Base-by-base conservation (phyloP, 2,797 vertebrate species). In the Pachyuromys duprasi region DNA sequence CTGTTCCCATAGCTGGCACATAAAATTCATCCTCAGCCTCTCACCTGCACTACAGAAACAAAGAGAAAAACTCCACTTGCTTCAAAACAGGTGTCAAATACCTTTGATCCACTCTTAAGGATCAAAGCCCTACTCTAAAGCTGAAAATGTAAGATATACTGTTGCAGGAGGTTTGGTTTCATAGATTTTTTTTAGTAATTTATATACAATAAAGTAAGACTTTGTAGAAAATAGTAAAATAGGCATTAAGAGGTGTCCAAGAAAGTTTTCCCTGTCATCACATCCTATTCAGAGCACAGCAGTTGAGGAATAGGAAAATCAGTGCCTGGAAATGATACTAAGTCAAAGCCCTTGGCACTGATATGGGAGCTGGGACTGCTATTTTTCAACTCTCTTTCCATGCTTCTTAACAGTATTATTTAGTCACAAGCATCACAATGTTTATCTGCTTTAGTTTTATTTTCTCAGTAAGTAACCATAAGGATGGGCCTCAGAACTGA, bases 1-100 rank as follows among this genome's bases (percentile, higher is more conserved):
- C 90, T 95, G 91, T 87, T 96, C 62, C 69, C 72, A 36, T 31
- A 20, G 69, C 78, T 82, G 63, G 31, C 57, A 88, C 2, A 8
- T 28, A 60, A 72, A 53, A 45, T 18, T 76, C 79, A 6, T 57
- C 42, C 7, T 20, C 17, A 7, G 5, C 5, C 28, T 17, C 12
- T 13, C 4, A 3, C 31, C 55, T 14, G 0, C 0, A 24, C 14
- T 79, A 74, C 33, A 82, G 42, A 75, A 81, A 81, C 24, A 74
- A 39, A 20, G 24, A 78, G 17, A 26, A 95, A 31, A 78, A 42
- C 17, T 36, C 0, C 3, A 31, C 5, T 20, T 57, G 33, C 60
- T 62, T 84, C 57, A 22, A 62, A 76, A 22, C 67, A 6, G 4
- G 49, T 49, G 49, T 49, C 49, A 49, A 49, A 49, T 11, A 49